Percentiles rank a stretch among this genome's conserved stretches.
Evolutionary conservation across 64 coral and sea anemone species (phyloP).

Genomic region (Montipora sp.): DNA sequence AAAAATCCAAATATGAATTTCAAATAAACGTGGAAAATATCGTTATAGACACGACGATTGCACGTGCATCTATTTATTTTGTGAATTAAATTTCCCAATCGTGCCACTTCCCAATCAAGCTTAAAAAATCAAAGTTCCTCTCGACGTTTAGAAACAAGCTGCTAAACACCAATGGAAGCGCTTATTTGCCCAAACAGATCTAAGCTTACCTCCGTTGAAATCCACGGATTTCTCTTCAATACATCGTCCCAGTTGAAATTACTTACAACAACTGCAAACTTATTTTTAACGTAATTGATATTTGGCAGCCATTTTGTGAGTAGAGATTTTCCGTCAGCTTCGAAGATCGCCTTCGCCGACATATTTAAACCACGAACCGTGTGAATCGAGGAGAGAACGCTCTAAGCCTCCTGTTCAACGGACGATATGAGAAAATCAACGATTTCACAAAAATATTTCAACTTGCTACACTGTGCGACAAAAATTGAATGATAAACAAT

Average conservation of each 20-base stretch:
- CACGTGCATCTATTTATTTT: not conserved
- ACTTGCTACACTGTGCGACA: not conserved
- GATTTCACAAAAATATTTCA: not conserved
- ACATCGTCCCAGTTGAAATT: slow-evolving; percentile 83
- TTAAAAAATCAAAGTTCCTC: no score
- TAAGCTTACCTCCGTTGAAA: slow-evolving; percentile 63
- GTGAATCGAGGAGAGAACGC: not conserved
- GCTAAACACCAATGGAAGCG: not conserved
- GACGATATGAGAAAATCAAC: not conserved
- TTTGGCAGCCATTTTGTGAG: slow-evolving; percentile 60
- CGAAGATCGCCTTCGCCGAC: slow-evolving; percentile 90
- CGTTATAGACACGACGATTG: not conserved
- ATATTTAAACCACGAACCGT: slow-evolving; percentile 13
- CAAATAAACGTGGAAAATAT: not conserved
- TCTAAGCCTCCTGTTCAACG: not conserved
- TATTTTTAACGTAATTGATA: slow-evolving; percentile 69
- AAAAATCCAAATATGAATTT: not conserved
- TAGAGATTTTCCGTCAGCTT: slow-evolving; percentile 85
- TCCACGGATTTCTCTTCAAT: slow-evolving; percentile 77
- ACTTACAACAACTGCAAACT: slow-evolving; percentile 59
- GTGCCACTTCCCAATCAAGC: no score
- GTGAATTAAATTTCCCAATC: no score
- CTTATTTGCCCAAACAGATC: not conserved
- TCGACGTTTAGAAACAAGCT: not conserved
- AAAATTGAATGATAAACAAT: not conserved